Conservation (phyloP, 2,888 invertebrate species). For the Trachelus tabidus region DNA sequence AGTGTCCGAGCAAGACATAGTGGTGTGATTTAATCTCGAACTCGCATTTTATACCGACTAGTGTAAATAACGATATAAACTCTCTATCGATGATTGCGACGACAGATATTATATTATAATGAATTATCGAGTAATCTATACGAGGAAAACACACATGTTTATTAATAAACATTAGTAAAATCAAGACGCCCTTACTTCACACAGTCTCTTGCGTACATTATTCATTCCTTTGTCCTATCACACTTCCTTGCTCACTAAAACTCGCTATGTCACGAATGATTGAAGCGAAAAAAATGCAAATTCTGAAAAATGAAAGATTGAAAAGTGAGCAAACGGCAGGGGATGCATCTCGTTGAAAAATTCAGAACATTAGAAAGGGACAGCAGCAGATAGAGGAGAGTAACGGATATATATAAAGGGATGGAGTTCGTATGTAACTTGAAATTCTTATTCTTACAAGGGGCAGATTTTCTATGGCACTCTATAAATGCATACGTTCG, state of each 20-base stretch:
- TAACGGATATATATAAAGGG: too few species aligned
- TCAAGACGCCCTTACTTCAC: not conserved
- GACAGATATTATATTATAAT: constrained; percentile 60
- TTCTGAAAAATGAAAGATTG: too few species aligned
- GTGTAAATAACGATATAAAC: constrained; percentile 62
- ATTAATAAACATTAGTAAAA: constrained; percentile 64
- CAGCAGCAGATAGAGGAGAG: too few species aligned
- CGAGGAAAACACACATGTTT: constrained; percentile 52
- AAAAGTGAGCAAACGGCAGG: too few species aligned
- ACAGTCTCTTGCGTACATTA: not conserved
- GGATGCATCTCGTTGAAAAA: too few species aligned
- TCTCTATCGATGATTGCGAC: constrained; percentile 44
- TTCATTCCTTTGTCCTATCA: not conserved
- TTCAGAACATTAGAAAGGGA: too few species aligned
- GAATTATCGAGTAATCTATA: constrained; percentile 59
- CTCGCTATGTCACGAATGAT: not conserved
- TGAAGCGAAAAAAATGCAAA: too few species aligned
- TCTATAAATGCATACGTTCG: too few species aligned
- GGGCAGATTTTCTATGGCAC: too few species aligned
- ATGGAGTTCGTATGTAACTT: too few species aligned
- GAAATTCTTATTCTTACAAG: too few species aligned
- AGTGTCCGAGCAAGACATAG: constrained; percentile 56
- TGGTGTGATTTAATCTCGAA: constrained; percentile 63
- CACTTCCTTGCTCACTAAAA: not conserved
- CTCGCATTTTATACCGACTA: constrained; percentile 65